These are phyloP conservation scores for Theretra japonica DNA, from an alignment of 2,888 invertebrate genomes.

Conservation along the genomic window DNA sequence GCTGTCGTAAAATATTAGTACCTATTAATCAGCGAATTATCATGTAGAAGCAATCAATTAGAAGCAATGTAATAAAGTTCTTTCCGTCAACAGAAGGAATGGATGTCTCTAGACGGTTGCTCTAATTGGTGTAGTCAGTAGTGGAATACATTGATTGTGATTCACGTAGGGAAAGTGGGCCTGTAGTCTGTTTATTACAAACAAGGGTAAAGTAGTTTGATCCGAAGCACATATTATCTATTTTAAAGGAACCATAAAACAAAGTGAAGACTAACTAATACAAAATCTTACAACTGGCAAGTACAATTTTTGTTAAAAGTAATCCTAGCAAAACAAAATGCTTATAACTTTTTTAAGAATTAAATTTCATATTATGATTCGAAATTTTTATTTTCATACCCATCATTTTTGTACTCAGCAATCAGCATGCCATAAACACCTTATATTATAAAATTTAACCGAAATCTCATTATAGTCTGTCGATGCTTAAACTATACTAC, in stretches of 20 bases:
- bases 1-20: background rate
- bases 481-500: background rate
- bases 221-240: background rate
- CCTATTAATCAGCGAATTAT: background rate
- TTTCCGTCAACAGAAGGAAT: constrained; percentile 14
- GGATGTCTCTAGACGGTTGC: background rate
- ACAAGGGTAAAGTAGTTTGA: background rate
- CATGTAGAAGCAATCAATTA: background rate
- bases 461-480: background rate
- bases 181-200: background rate
- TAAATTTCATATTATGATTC: accelerated
- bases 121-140: background rate
- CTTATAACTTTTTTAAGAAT: too few relatives aligned
- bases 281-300: too few relatives aligned
- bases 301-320: too few relatives aligned
- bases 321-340: too few relatives aligned
- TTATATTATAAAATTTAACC: background rate
- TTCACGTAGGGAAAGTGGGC: background rate
- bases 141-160: constrained; percentile 11
- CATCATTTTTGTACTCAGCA: too few relatives aligned
- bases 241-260: background rate
- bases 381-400: too few relatives aligned
- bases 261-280: background rate
- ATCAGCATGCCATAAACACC: too few relatives aligned
- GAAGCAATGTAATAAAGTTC: constrained; percentile 1